Evolutionary conservation across 2,797 vertebrate species (phyloP).

Genomic region (Rhynchotus rufescens): DNA sequence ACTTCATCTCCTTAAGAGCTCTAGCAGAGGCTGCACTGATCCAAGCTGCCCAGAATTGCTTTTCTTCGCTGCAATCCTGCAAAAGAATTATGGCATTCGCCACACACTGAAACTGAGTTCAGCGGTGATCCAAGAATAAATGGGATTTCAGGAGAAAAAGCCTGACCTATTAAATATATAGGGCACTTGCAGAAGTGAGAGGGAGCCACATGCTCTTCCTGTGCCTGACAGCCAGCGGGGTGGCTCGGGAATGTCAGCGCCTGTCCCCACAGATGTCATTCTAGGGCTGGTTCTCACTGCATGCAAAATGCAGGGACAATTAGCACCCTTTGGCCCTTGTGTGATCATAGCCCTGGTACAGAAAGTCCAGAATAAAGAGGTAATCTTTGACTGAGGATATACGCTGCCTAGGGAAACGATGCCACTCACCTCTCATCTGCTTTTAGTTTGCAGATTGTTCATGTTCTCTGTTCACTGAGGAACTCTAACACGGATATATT

Average conservation of each 20-base stretch:
- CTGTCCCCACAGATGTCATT: not conserved
- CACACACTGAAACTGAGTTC: not conserved
- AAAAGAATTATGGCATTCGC: not conserved
- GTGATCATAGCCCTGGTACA: not conserved
- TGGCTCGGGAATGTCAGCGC: not conserved
- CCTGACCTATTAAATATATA: not conserved
- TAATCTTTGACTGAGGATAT: not conserved
- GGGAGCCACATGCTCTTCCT: not conserved
- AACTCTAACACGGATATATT: not conserved
- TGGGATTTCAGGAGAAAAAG: not conserved
- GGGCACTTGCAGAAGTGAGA: not conserved
- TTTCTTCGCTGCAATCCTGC: not conserved
- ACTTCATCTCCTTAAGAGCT: conserved; percentile 22
- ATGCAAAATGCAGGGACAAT: not conserved
- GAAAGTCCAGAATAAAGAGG: not conserved
- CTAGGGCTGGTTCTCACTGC: not conserved
- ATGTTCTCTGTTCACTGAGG: not conserved
- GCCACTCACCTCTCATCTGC: not conserved
- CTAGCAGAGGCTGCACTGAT: not conserved
- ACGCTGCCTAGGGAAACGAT: not conserved
- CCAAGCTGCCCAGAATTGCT: not conserved
- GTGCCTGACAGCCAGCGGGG: not conserved
- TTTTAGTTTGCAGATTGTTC: not conserved
- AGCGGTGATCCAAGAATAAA: not conserved
- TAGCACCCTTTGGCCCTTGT: not conserved